Percentiles rank a stretch among this genome's conserved stretches.
Conservation (phyloP, 2,113 vertebrate genomes). For the Montifringilla adamsi region DNA sequence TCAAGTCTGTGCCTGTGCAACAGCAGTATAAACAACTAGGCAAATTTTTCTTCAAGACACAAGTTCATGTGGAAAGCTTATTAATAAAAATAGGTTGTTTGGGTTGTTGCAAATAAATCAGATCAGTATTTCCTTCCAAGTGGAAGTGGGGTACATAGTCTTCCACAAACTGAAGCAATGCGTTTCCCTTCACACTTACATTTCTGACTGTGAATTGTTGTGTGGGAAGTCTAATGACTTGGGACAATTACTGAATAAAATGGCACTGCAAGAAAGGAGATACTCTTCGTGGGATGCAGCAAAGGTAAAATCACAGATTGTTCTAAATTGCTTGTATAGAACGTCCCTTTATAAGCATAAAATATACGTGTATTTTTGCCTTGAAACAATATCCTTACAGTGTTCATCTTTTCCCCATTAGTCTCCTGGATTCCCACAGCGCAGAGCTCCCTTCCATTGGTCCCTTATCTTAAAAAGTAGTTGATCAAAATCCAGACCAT, state of each 20-base stretch:
- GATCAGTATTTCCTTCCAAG: neutral
- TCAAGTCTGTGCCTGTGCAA: neutral
- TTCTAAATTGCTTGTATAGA: neutral
- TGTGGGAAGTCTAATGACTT: conserved; percentile 29
- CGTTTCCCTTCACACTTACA: neutral
- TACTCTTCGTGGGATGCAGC: neutral
- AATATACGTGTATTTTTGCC: neutral
- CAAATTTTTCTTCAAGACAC: neutral
- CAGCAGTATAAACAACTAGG: neutral
- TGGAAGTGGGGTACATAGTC: neutral
- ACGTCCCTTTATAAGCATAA: neutral
- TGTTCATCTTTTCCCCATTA: neutral
- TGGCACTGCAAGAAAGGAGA: neutral
- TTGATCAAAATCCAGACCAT: neutral
- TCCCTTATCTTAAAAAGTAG: neutral
- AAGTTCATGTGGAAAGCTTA: neutral
- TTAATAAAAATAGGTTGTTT: neutral
- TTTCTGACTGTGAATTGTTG: conserved; percentile 17
- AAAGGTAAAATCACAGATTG: conserved; percentile 22
- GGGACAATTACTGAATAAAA: conserved; percentile 11
- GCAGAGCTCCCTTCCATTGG: neutral
- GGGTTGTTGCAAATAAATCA: neutral
- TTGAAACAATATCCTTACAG: neutral
- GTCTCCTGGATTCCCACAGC: neutral
- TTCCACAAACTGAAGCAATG: neutral